These are phyloP conservation scores for Penaeus japonicus DNA, from an alignment of 1,140 invertebrate species.

Conservation along the genomic window DNA sequence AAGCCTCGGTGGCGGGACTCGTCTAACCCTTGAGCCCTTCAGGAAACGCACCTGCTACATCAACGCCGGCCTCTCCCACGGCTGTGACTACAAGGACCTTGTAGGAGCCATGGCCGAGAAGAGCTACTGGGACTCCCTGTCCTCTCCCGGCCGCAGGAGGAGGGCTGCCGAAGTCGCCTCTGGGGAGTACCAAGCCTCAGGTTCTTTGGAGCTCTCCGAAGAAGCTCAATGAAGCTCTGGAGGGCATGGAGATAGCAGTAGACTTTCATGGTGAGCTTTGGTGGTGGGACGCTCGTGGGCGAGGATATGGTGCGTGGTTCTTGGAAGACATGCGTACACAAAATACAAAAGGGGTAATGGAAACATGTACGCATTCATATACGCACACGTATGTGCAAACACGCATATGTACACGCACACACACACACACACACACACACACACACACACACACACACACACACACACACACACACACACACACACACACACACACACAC, in stretches of 20 bases:
- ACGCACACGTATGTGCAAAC: no score
- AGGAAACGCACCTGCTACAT: conserved; percentile 65
- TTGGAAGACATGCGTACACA: no score
- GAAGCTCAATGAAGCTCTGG: background rate
- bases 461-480: no score
- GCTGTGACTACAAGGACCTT: conserved; percentile 65
- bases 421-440: no score
- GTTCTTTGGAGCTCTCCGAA: background rate
- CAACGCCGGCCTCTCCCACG: conserved; percentile 65
- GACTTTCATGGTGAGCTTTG: conserved; percentile 1
- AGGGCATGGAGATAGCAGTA: background rate
- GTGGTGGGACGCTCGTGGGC: background rate
- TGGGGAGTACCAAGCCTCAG: background rate
- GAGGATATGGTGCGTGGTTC: background rate
- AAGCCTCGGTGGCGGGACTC: no score
- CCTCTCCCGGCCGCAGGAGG: conserved; percentile 62
- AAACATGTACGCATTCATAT: no score
- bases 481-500: no score
- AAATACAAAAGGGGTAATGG: no score
- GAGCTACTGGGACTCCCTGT: conserved; percentile 61
- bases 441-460: no score
- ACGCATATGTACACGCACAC: background rate
- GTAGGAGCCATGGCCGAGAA: conserved; percentile 63
- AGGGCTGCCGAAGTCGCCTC: conserved; percentile 27
- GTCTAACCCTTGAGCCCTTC: background rate